Evolutionary conservation across 2,113 vertebrate genomes (phyloP).

Genomic region (Megaceryle maxima): DNA sequence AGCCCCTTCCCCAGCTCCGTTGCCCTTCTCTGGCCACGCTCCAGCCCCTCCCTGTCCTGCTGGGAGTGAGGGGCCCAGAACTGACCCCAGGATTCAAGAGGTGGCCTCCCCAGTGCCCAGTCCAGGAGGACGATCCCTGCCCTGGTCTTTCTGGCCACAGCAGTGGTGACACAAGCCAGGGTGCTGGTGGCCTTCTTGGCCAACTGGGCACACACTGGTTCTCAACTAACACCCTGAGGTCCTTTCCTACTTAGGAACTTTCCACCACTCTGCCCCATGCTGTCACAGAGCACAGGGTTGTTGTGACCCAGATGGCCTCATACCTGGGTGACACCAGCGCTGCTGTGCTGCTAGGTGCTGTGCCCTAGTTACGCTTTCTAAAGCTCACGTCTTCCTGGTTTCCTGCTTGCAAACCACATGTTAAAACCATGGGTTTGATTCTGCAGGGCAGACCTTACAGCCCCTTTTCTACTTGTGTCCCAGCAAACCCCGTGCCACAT

Average conservation of each 20-base stretch:
- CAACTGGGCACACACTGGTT: background rate
- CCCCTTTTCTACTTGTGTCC: rapidly evolving
- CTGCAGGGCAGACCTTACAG: rapidly evolving
- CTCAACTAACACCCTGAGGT: too few relatives aligned
- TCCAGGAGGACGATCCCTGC: background rate
- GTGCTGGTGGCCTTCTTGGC: background rate
- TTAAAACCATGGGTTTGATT: rapidly evolving
- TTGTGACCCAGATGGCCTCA: background rate
- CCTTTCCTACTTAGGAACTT: background rate
- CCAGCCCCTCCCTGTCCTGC: too few relatives aligned
- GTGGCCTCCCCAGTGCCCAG: background rate
- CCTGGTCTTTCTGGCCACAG: background rate
- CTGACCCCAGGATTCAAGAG: background rate
- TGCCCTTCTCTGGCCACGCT: too few relatives aligned
- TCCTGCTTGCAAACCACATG: rapidly evolving
- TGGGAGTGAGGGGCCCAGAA: too few relatives aligned
- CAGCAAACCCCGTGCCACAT: rapidly evolving
- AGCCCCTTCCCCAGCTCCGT: too few relatives aligned
- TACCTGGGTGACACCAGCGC: background rate
- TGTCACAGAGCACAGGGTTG: background rate
- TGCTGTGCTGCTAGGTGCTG: background rate
- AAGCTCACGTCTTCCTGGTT: background rate
- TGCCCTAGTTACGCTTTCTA: conserved; percentile 63
- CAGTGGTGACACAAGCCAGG: background rate
- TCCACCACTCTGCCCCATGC: background rate